Percentiles rank a stretch among this genome's conserved stretches.
These are phyloP conservation scores for Bucorvus abyssinicus DNA, from an alignment of 2,797 vertebrate genomes.

Conservation along the genomic window DNA sequence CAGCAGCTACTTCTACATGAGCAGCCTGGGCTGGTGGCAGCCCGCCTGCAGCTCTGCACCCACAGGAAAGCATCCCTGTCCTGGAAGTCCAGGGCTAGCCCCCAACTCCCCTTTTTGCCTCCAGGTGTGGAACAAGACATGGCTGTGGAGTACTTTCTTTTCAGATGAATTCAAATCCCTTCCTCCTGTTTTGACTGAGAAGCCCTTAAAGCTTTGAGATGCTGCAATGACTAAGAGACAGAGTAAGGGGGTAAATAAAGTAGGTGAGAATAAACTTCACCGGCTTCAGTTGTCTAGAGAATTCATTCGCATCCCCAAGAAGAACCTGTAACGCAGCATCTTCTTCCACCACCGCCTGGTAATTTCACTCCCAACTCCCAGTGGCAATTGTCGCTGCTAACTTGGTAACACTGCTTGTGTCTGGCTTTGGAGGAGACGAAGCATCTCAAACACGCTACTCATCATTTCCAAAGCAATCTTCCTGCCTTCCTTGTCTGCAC, in stretches of 20 bases:
- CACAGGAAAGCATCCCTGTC: not conserved
- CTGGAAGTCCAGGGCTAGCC: not conserved
- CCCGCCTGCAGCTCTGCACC: not conserved
- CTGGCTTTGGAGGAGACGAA: not conserved
- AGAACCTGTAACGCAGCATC: not conserved
- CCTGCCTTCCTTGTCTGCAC: not conserved
- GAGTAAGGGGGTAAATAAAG: conserved; percentile 21
- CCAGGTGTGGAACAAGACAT: not conserved
- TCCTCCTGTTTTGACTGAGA: not conserved
- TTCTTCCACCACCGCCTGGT: not conserved
- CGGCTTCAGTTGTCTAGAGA: not conserved
- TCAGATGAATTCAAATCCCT: not conserved
- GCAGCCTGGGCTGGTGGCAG: not conserved
- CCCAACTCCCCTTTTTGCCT: not conserved
- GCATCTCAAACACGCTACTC: not conserved
- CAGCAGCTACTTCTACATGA: rapidly evolving
- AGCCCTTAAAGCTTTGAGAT: not conserved
- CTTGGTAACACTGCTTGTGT: rapidly evolving
- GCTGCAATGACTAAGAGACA: conserved; percentile 6
- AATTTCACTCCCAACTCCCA: not conserved
- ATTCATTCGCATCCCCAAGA: conserved; percentile 6
- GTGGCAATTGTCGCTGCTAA: not conserved
- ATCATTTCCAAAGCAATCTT: not conserved
- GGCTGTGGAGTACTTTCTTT: not conserved
- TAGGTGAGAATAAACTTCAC: conserved; percentile 4